phyloP scores from a whole-genome alignment of 2,888 invertebrate genomes.

The Steromphala cineraria region DNA sequence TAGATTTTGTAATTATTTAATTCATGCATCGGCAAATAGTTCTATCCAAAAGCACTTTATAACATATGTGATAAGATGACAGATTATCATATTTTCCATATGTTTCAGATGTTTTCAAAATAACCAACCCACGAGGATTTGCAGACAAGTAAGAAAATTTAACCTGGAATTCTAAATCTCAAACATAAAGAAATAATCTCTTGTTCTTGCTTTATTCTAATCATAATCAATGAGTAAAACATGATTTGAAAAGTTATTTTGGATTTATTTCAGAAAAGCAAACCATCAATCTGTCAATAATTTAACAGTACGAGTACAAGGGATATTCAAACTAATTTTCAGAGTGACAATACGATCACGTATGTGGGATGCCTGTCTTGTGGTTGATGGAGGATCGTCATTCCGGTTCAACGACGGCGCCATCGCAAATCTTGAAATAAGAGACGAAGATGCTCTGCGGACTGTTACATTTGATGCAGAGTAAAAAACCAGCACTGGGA shows the following conservation, averaged over 20 bases:
- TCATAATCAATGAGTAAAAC: no score
- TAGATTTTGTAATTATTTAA: no score
- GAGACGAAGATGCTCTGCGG: constrained; percentile 90
- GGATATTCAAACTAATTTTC: constrained; percentile 32
- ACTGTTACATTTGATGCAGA: constrained; percentile 79
- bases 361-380: constrained; percentile 93
- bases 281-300: no score
- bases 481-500: not conserved
- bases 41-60: no score
- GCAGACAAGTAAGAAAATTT: constrained; percentile 77
- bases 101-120: constrained; percentile 73
- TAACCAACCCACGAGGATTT: constrained; percentile 82
- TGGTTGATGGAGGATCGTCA: constrained; percentile 95
- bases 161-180: no score
- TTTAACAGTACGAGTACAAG: no score
- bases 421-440: constrained; percentile 87
- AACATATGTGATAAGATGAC: constrained; percentile 11
- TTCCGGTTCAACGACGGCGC: constrained; percentile 96
- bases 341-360: constrained; percentile 88
- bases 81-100: not conserved
- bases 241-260: no score
- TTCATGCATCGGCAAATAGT: no score
- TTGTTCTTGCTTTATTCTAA: no score
- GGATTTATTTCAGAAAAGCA: no score
- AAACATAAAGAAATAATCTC: no score